Conservation (phyloP, 92 coral and sea anemone genomes). For the Porites cylindrica region DNA sequence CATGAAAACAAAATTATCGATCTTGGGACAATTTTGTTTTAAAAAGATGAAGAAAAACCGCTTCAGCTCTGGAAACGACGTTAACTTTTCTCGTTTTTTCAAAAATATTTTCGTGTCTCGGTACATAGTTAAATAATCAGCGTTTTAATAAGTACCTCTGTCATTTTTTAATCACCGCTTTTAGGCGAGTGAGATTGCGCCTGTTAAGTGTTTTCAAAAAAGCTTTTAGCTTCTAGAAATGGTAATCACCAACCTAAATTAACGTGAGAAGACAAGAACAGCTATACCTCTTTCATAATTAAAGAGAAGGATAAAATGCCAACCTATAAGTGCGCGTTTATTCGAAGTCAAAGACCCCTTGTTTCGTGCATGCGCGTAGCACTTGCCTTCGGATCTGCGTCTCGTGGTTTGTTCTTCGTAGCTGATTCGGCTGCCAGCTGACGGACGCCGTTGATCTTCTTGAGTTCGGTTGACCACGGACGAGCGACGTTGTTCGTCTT, state of each 20-base stretch:
- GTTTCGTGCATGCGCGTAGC: background rate
- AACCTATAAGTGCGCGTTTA: no score
- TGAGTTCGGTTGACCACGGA: constrained; percentile 7
- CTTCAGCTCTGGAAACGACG: background rate
- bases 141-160: no score
- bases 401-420: constrained; percentile 13
- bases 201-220: no score
- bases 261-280: no score
- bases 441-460: constrained; percentile 1
- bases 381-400: constrained; percentile 32
- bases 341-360: no score
- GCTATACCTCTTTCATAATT: no score
- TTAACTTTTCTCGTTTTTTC: background rate
- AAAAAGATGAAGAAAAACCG: background rate
- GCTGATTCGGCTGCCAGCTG: constrained; percentile 1
- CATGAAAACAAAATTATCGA: background rate
- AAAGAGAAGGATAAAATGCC: no score
- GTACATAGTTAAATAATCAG: no score
- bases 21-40: background rate
- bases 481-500: background rate
- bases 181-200: no score
- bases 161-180: no score
- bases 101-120: background rate
- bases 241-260: no score
- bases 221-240: no score